phyloP scores from a whole-genome alignment of 2,888 invertebrate species.

The Pantelozetes paolii region DNA sequence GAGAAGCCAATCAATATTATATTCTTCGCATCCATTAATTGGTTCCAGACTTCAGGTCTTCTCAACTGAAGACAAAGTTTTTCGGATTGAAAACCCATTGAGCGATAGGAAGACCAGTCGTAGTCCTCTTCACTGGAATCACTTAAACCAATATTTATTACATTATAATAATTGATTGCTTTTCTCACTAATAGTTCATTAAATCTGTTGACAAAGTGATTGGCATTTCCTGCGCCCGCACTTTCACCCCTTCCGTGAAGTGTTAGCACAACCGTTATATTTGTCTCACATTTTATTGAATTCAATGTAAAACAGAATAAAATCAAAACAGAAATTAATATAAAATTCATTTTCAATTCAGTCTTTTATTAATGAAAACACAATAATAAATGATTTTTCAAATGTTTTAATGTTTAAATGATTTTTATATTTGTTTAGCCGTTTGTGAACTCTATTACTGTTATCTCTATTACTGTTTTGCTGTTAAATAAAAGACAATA shows the following conservation, averaged over 20 bases:
- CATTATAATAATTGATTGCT: neutral
- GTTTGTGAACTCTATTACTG: too few relatives aligned
- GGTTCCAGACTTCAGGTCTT: conserved; percentile 1
- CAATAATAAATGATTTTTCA: too few relatives aligned
- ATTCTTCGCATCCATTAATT: neutral
- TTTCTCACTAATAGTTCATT: neutral
- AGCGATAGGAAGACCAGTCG: conserved; percentile 25
- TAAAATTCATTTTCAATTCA: neutral
- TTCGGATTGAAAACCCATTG: conserved; percentile 10
- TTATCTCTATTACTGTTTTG: too few relatives aligned
- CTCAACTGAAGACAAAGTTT: neutral
- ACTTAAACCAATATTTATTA: conserved; percentile 13
- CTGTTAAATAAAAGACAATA: too few relatives aligned
- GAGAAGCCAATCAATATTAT: conserved; percentile 25
- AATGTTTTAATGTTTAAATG: too few relatives aligned
- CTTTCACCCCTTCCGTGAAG: conserved; percentile 18
- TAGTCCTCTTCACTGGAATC: conserved; percentile 21
- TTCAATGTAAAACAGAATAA: neutral
- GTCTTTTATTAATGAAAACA: too few relatives aligned
- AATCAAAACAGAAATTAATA: neutral
- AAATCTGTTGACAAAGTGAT: neutral
- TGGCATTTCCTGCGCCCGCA: neutral
- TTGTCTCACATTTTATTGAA: neutral
- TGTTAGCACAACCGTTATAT: conserved; percentile 4
- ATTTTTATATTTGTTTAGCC: too few relatives aligned